Evolutionary conservation across 2,797 vertebrate species (phyloP), one percentile per base, ranked within the genome.

Genomic region (Poeciliopsis gracilis): DNA sequence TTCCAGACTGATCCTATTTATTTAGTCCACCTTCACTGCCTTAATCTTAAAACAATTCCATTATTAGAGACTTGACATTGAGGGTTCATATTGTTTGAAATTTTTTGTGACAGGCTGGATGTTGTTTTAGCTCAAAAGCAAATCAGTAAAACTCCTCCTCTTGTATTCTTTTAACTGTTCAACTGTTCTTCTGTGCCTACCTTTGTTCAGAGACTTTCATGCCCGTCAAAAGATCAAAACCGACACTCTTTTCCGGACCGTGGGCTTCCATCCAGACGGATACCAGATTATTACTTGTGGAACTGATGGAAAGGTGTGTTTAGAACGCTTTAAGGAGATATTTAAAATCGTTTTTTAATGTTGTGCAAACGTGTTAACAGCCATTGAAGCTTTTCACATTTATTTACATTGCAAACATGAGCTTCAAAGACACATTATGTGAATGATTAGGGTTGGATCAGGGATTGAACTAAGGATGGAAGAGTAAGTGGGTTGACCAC

Each of bases 231-330:
- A 96, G 94, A 91, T 99, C 81, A 93, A 96, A 47, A 93, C 95
- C 77, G 97, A 96, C 88, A 97, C 97, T 0, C 79, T 96, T 74
- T 97, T 98, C 90, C 95, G 93, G 81, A 96, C 95, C 1, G 96
- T 97, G 41, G 98, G 97, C 84, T 99, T 97, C 91, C 96, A 98
- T 87, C 96, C 97, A 0, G 97, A 97, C 23, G 96, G 97, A 77
- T 95, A 96, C 90, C 97, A 98, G 91, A 92, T 97, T 78, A 95
- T 97, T 85, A 97, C 97, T 84, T 94, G 97, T 5, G 97, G 97
- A 82, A 96, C 96, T 0, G 95, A 98, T 91, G 95, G 96, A 85
- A 98, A 95, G 96, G 97, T 93, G 41, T 5, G 87, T 79, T 95
- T 75, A 84, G 75, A 10, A 20, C 2, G 25, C 28, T 63, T 63